Evolutionary conservation across 1,140 invertebrate species (phyloP).

Genomic region (Calephelis nemesis): DNA sequence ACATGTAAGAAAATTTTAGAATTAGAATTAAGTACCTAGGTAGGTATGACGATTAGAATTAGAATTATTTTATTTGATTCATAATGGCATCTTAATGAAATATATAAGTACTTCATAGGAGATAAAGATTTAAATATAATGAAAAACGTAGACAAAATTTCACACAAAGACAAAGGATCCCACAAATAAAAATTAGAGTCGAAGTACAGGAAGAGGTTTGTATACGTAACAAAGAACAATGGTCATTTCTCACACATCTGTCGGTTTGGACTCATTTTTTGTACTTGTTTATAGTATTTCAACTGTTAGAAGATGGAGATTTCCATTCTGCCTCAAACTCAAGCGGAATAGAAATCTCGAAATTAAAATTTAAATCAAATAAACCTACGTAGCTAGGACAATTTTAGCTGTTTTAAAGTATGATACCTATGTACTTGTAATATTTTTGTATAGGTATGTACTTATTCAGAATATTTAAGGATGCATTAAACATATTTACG

Average conservation of each 20-base stretch:
- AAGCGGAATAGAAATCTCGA: too few species aligned
- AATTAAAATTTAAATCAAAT: too few species aligned
- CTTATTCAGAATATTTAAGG: too few species aligned
- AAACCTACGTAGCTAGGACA: too few species aligned
- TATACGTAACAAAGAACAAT: conserved; percentile 16
- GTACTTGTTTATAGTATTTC: background rate
- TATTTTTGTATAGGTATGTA: too few species aligned
- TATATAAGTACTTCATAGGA: background rate
- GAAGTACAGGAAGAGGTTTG: conserved; percentile 7
- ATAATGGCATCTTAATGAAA: too few species aligned
- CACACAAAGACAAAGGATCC: conserved; percentile 8
- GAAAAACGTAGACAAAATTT: background rate
- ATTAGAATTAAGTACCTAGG: background rate
- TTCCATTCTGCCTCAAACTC: background rate
- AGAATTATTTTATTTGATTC: too few species aligned
- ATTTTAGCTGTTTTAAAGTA: too few species aligned
- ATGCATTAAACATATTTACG: too few species aligned
- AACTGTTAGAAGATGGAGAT: background rate
- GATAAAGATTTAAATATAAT: conserved; percentile 14
- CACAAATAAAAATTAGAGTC: conserved; percentile 8
- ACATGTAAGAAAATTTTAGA: too few species aligned
- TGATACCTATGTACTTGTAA: too few species aligned
- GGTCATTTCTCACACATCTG: conserved; percentile 3
- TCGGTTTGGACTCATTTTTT: background rate
- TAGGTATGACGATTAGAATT: background rate